A percentile compares a stretch with the other conserved stretches of the same genome.
phyloP scores from a whole-genome alignment of 2,888 invertebrate species.

The Lepidocyrtoides sp. region DNA sequence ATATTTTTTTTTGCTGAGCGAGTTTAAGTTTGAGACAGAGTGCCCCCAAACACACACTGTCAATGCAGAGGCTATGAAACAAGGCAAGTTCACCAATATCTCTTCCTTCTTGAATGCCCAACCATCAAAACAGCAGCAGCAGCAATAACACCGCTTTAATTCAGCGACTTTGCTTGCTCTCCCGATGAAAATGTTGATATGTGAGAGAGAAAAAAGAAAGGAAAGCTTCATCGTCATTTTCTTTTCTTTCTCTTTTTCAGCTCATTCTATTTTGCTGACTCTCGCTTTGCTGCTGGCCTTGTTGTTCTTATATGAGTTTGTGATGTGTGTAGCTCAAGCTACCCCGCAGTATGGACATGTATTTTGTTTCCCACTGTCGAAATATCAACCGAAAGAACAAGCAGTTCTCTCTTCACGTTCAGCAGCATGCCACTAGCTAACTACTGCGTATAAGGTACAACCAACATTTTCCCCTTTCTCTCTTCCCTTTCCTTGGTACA shows the following conservation, averaged over 20 bases:
- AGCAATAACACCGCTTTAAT: background rate
- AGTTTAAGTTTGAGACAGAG: conserved; percentile 25
- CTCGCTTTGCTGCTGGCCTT: background rate
- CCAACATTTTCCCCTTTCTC: conserved; percentile 32
- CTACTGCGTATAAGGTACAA: too few relatives aligned
- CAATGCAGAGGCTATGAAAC: conserved; percentile 8
- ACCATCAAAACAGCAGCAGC: conserved; percentile 4
- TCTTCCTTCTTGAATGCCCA: background rate
- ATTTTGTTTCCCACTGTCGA: conserved; percentile 3
- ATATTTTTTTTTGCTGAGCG: background rate
- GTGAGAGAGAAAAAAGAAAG: conserved; percentile 2
- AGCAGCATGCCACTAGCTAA: background rate
- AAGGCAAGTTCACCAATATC: conserved; percentile 36
- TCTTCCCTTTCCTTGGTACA: background rate
- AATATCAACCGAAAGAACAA: conserved; percentile 24
- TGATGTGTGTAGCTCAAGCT: conserved; percentile 32
- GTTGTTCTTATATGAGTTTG: background rate
- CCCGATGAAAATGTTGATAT: conserved; percentile 5
- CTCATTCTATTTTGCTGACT: background rate
- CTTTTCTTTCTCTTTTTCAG: background rate
- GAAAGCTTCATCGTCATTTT: conserved; percentile 19
- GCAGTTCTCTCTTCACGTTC: background rate
- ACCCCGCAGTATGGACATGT: conserved; percentile 54
- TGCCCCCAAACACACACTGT: conserved; percentile 4
- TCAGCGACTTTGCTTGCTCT: conserved; percentile 13